Conservation (phyloP, 2,113 vertebrate species). For the Zapornia atra region DNA sequence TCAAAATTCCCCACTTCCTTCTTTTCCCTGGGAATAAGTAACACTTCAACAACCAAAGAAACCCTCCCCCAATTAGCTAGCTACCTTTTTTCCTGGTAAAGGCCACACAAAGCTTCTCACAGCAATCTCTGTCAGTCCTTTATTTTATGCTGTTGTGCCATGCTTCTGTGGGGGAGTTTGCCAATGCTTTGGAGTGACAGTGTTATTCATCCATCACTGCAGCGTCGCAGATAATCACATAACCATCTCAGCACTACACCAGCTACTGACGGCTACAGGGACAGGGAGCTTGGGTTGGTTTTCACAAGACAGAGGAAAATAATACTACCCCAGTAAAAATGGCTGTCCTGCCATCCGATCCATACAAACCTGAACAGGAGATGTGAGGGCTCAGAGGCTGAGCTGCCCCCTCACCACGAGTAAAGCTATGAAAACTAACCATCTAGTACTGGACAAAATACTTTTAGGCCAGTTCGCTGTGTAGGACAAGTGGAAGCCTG, state of each 20-base stretch:
- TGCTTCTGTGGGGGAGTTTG: background rate
- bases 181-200: background rate
- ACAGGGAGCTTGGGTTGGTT: background rate
- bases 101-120: background rate
- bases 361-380: background rate
- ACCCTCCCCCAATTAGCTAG: background rate
- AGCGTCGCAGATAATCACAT: background rate
- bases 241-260: background rate
- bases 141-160: background rate
- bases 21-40: background rate
- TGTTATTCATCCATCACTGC: background rate
- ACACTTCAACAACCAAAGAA: background rate
- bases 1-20: background rate
- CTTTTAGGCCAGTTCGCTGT: background rate
- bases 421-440: background rate
- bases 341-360: background rate
- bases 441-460: background rate
- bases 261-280: background rate
- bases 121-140: background rate
- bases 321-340: background rate
- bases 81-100: background rate
- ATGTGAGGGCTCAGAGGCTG: background rate
- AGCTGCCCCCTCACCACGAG: accelerated
- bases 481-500: background rate
- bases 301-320: background rate